Evolutionary conservation across 2,113 vertebrate species (phyloP), one percentile per base, ranked within the genome.

Genomic region (Oostethus manadensis): DNA sequence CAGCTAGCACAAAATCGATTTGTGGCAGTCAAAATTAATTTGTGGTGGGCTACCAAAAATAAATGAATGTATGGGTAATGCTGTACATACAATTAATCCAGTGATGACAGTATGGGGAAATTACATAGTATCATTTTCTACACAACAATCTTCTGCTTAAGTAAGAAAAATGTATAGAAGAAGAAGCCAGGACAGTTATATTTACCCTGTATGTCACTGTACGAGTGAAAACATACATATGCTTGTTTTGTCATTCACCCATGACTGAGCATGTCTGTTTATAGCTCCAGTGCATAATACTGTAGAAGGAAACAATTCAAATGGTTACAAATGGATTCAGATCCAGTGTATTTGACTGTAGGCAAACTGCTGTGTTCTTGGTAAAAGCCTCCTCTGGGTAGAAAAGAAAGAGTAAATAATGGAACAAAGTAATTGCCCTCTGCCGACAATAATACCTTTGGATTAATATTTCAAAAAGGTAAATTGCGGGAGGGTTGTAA

Each of bases 381-480:
- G 68, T 87, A 87, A 87, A 86, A 84, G 86, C 82, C 58, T 81
- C 71, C 68, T 64, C 61, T 51, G 73, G 67, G 38, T 79, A 50
- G 77, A 42, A 63, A 70, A 65, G 59, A 75, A 69, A 66, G 71
- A 45, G 81, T 89, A 87, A 90, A 89, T 89, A 90, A 90, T 90
- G 80, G 72, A 90, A 85, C 71, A 84, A 84, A 87, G 81, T 86
- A 86, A 90, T 85, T 83, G 88, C 85, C 71, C 84, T 84, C 74
- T 33, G 68, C 76, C 87, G 78, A 88, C 86, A 89, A 90, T 89
- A 85, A 87, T 83, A 83, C 76, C 75, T 84, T 79, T 76, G 70
- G 72, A 88, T 90, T 84, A 90, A 90, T 90, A 88, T 90, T 90
- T 90, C 68, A 90, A 76, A 86, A 77, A 78, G 77, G 54, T 75